Conservation (phyloP, 2,113 vertebrate species). For the Passer montanus region DNA sequence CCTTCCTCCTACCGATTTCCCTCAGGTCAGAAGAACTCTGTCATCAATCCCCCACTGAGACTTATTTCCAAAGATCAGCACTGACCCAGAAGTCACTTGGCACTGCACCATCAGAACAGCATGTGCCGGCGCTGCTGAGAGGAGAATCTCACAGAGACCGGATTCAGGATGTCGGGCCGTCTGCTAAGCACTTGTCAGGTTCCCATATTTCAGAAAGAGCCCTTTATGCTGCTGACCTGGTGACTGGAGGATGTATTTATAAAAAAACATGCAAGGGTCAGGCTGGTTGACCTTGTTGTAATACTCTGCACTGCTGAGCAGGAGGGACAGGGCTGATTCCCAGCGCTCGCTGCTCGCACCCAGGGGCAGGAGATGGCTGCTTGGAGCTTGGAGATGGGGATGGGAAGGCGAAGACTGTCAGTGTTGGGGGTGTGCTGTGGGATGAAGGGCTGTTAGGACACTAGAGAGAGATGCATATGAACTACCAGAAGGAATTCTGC, state of each 20-base stretch:
- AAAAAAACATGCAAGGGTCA: not conserved
- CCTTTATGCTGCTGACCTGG: not conserved
- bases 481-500: not conserved
- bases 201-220: constrained; percentile 43
- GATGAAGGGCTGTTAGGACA: not conserved
- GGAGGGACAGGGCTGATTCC: not conserved
- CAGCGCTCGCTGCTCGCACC: not conserved
- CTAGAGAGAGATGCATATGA: not conserved
- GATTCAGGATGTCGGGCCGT: constrained; percentile 55
- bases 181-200: constrained; percentile 66
- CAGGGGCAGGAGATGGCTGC: not conserved
- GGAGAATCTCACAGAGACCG: constrained; percentile 52
- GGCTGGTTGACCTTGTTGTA: not conserved
- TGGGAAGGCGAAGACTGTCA: not conserved
- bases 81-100: constrained; percentile 70
- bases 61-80: constrained; percentile 73
- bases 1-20: constrained; percentile 57
- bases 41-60: constrained; percentile 67
- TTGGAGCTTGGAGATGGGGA: accelerated
- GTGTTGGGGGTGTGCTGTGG: not conserved
- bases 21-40: constrained; percentile 68
- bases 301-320: not conserved
- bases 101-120: constrained; percentile 57
- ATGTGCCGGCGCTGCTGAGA: constrained; percentile 34
- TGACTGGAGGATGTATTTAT: constrained; percentile 48